A percentile compares a stretch with the other conserved stretches of the same genome.
phyloP scores from a whole-genome alignment of 1,140 invertebrate genomes.

The Temnothorax longispinosus region DNA sequence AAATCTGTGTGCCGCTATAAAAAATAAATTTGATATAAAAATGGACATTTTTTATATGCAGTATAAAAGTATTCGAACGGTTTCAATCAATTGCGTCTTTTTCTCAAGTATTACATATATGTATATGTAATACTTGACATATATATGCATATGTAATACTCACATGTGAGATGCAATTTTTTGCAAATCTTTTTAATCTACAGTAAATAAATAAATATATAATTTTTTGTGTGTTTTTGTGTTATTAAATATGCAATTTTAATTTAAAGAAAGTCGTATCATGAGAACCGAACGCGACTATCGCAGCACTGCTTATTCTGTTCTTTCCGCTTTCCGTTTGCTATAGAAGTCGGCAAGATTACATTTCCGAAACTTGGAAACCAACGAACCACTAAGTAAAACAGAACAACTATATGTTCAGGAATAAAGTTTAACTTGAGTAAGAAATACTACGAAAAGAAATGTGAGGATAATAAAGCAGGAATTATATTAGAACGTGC shows the following conservation, averaged over 20 bases:
- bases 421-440: slow-evolving; percentile 20
- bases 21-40: slow-evolving; percentile 9
- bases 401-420: neutral
- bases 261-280: neutral
- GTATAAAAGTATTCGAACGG: neutral
- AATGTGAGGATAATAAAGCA: neutral
- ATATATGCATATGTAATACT: no score
- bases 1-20: neutral
- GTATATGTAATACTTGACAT: no score
- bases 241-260: neutral
- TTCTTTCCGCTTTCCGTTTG: neutral
- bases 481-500: neutral
- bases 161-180: no score
- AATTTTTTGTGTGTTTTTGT: no score
- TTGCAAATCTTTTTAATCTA: no score
- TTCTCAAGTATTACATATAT: neutral
- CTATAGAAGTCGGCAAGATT: neutral
- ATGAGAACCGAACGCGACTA: neutral
- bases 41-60: neutral
- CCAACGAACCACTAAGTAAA: neutral
- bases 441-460: neutral
- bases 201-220: no score
- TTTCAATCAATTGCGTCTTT: neutral
- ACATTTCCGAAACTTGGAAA: slow-evolving; percentile 32
- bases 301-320: neutral